Percentiles rank a stretch among this genome's conserved stretches.
These are phyloP conservation scores for Eugnorisma glareosa DNA, from an alignment of 2,888 invertebrate genomes.

Conservation along the genomic window DNA sequence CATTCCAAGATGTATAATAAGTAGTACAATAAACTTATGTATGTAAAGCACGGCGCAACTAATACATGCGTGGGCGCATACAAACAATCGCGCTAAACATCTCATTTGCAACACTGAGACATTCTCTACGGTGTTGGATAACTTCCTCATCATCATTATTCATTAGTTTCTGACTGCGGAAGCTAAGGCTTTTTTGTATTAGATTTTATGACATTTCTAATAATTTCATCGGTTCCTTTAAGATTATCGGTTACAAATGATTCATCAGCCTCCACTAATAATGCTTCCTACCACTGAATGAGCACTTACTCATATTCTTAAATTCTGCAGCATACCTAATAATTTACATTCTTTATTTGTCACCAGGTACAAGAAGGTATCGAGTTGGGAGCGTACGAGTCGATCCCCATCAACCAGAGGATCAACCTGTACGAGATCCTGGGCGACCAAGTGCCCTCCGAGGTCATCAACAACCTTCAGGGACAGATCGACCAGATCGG, in stretches of 20 bases:
- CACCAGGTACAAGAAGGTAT: constrained; percentile 95
- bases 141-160: constrained; percentile 41
- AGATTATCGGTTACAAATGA: background rate
- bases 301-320: background rate
- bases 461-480: constrained; percentile 97
- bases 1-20: background rate
- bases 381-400: constrained; percentile 96
- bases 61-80: constrained; percentile 37
- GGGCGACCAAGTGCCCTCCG: constrained; percentile 96
- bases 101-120: constrained; percentile 40
- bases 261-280: background rate
- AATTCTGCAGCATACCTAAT: background rate
- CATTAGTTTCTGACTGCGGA: constrained; percentile 22
- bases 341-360: background rate
- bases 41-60: constrained; percentile 35
- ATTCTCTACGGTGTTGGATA: constrained; percentile 29
- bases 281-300: background rate
- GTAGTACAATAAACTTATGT: background rate
- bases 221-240: constrained; percentile 1
- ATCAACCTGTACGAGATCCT: constrained; percentile 96
- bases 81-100: constrained; percentile 34
- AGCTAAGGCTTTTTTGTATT: constrained; percentile 13
- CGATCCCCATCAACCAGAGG: constrained; percentile 95
- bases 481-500: constrained; percentile 96
- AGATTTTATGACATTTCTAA: background rate